A percentile compares a stretch with the other conserved stretches of the same genome.
phyloP scores from a whole-genome alignment of 2,888 invertebrate genomes.

The Orthonychiurus folsomi region DNA sequence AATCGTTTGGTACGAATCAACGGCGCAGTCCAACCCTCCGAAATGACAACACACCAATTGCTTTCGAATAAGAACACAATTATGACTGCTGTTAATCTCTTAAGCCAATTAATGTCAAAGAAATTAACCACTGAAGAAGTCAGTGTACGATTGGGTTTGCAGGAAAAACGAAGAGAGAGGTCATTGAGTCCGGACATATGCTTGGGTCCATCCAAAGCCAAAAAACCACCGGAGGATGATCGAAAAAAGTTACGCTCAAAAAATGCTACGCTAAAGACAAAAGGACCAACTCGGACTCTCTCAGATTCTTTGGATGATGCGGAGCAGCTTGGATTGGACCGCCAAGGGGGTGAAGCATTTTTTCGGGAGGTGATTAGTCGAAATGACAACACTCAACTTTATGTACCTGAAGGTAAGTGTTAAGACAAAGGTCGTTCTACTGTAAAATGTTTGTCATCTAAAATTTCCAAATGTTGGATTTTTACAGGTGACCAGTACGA shows the following conservation, averaged over 20 bases:
- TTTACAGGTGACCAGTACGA: slow-evolving; percentile 28
- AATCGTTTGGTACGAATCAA: background rate
- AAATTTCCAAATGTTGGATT: too few species aligned
- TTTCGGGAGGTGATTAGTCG: slow-evolving; percentile 10
- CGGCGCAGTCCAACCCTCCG: background rate
- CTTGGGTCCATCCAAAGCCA: background rate
- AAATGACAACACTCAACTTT: background rate
- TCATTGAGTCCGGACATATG: slow-evolving; percentile 12
- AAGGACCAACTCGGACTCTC: background rate
- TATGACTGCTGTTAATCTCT: background rate
- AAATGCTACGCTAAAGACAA: background rate
- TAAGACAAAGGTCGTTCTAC: too few species aligned
- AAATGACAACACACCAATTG: slow-evolving; percentile 5
- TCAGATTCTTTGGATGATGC: slow-evolving; percentile 3
- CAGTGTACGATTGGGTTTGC: slow-evolving; percentile 1
- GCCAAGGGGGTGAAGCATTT: background rate
- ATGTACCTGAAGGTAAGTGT: slow-evolving; percentile 12
- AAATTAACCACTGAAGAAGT: slow-evolving; percentile 6
- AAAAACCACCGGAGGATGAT: background rate
- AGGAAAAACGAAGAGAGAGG: background rate
- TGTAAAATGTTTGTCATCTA: too few species aligned
- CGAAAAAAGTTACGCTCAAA: background rate
- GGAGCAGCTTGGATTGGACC: background rate
- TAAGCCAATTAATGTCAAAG: slow-evolving; percentile 6
- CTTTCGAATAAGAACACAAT: slow-evolving; percentile 7